Evolutionary conservation across 2,113 vertebrate species (phyloP).

Genomic region (Plotosus lineatus): DNA sequence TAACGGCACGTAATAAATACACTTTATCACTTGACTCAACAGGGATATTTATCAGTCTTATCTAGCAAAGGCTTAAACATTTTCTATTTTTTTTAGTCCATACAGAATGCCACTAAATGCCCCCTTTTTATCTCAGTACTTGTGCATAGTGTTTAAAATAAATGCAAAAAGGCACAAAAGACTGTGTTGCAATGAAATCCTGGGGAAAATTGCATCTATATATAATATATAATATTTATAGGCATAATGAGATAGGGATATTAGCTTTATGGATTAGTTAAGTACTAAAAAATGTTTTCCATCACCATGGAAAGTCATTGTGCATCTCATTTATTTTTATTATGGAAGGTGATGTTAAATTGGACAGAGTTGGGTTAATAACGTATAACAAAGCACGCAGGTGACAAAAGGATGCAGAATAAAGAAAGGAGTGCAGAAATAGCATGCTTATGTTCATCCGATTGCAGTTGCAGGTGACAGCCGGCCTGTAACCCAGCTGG

Average conservation of each 20-base stretch:
- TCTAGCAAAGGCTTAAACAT: neutral
- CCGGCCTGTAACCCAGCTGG: slow-evolving; percentile 10
- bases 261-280: slow-evolving; percentile 4
- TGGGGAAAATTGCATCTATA: neutral
- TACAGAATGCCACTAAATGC: no score
- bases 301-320: neutral
- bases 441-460: slow-evolving; percentile 10
- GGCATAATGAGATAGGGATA: neutral
- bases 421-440: neutral
- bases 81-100: no score
- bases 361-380: neutral
- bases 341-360: neutral
- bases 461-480: slow-evolving; percentile 10
- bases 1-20: neutral
- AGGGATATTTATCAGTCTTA: neutral
- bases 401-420: neutral
- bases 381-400: neutral
- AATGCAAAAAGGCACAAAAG: neutral
- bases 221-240: neutral
- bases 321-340: neutral
- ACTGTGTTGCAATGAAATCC: slow-evolving; percentile 2
- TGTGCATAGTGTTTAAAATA: neutral
- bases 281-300: neutral
- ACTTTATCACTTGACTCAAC: neutral
- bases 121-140: neutral